Base-by-base conservation (phyloP, 2,113 vertebrate species). In the Amazona vittata region DNA sequence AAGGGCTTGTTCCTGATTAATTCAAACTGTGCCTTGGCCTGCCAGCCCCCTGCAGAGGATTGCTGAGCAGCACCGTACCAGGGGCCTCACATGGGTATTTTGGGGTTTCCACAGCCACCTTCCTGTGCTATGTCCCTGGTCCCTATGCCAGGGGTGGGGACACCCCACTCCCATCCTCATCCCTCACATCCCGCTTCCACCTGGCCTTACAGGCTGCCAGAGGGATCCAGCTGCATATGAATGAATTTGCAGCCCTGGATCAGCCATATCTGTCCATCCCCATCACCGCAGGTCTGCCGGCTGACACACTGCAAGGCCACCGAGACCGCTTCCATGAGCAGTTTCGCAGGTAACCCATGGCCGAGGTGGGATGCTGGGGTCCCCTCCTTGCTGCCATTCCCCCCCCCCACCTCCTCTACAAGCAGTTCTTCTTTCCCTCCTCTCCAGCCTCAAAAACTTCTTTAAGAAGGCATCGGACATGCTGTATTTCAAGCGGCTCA, bases 401-500 rank as follows among this genome's bases (percentile, higher is more conserved):
- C 64, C 26, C 37, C 37, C 8, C 2, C n/a, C 1, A 4, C 64
- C 18, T 50, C 19, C 55, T 8, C 16, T 11, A 12, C 15, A 3
- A 96, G 31, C 5, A 0, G 2, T 26, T 37, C 78, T 41, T 10
- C 63, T 43, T 57, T 28, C 14, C 6, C 20, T 33, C 10, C 11
- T 59, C 62, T 75, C 8, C 95, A 99, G 99, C 97, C 99, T 99
- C 68, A 99, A 99, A 92, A 99, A 97, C 83, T 99, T 99, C 98
- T 99, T 99, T 93, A 99, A 99, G 94, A 98, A 98, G 95, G 98
- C 99, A 13, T 98, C 99, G 0, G 99, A 99, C 97, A 99, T 99
- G 99, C 71, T 99, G 71, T 99, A 98, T 95, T 99, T 99, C 97
- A 99, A 99, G 97, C 98, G 99, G 31, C 99, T 99, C 94, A 99